Percentiles rank a stretch among this genome's conserved stretches.
phyloP scores from a whole-genome alignment of 2,888 invertebrate species.

The Leptinotarsa haldemani region DNA sequence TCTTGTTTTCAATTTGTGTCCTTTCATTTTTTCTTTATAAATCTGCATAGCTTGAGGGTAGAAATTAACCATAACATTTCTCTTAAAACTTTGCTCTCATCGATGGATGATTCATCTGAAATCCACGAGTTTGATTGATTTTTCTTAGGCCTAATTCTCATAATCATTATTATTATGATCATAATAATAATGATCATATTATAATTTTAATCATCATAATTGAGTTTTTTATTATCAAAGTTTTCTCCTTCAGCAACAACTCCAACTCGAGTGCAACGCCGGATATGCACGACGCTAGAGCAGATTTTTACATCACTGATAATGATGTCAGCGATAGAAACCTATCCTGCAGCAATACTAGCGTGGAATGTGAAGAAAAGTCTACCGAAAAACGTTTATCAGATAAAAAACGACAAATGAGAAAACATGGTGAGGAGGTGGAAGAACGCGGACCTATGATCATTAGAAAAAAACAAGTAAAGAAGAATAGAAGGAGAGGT shows the following conservation, averaged over 20 bases:
- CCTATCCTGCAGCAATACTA: slow-evolving; percentile 61
- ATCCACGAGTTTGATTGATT: too few relatives aligned
- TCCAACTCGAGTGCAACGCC: slow-evolving; percentile 67
- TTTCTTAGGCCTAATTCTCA: too few relatives aligned
- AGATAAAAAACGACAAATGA: slow-evolving; percentile 28
- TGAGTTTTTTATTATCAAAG: too few relatives aligned
- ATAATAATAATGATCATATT: too few relatives aligned
- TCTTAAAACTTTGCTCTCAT: too few relatives aligned
- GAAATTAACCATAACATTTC: too few relatives aligned
- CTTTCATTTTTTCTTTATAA: too few relatives aligned
- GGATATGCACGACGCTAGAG: slow-evolving; percentile 67
- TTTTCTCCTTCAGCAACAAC: slow-evolving; percentile 66
- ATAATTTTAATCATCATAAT: too few relatives aligned
- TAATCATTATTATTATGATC: too few relatives aligned
- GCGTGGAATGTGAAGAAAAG: slow-evolving; percentile 60
- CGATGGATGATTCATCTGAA: too few relatives aligned
- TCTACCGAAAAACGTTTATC: slow-evolving; percentile 26
- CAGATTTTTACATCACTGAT: slow-evolving; percentile 61
- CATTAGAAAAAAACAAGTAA: slow-evolving; percentile 54
- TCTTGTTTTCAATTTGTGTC: too few relatives aligned
- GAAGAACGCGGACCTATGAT: slow-evolving; percentile 38
- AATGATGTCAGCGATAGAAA: slow-evolving; percentile 63
- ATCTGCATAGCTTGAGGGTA: too few relatives aligned
- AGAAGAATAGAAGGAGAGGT: slow-evolving; percentile 53
- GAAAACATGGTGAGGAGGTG: slow-evolving; percentile 29